A percentile compares a stretch with the other conserved stretches of the same genome.
Conservation (phyloP, 2,797 vertebrate species). For the Heterohyrax brucei region DNA sequence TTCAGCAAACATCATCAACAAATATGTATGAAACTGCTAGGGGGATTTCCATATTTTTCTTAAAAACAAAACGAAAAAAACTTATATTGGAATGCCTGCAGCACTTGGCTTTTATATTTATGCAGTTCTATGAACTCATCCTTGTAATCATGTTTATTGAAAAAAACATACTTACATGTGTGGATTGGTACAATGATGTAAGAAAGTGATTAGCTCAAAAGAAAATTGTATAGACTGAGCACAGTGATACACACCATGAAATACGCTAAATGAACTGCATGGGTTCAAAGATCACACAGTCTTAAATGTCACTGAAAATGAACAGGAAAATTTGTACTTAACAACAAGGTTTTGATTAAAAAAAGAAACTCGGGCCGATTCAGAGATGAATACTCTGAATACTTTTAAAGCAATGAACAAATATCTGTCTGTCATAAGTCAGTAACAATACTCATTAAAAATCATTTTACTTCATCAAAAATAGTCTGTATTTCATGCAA, state of each 20-base stretch:
- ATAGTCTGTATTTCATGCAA: neutral
- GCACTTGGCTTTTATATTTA: neutral
- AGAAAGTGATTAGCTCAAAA: neutral
- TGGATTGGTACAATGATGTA: neutral
- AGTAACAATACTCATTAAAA: slow-evolving; percentile 23
- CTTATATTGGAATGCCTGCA: neutral
- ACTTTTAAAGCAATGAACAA: neutral
- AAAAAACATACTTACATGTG: neutral
- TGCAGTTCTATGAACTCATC: neutral
- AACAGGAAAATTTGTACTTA: slow-evolving; percentile 52
- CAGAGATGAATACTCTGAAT: neutral
- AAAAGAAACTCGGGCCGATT: neutral
- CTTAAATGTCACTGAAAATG: slow-evolving; percentile 43
- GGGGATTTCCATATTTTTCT: slow-evolving; percentile 62
- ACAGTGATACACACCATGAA: slow-evolving; percentile 18
- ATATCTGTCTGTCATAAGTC: neutral
- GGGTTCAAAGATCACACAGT: neutral
- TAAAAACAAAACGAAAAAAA: neutral
- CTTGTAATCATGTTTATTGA: neutral
- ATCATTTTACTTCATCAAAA: slow-evolving; percentile 41
- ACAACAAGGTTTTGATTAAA: neutral
- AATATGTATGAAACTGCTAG: slow-evolving; percentile 68
- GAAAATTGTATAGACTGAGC: neutral
- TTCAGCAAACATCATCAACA: slow-evolving; percentile 32
- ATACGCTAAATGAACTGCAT: neutral